These are phyloP conservation scores for Stegostoma tigrinum DNA, from an alignment of 2,113 vertebrate genomes.

Conservation along the genomic window DNA sequence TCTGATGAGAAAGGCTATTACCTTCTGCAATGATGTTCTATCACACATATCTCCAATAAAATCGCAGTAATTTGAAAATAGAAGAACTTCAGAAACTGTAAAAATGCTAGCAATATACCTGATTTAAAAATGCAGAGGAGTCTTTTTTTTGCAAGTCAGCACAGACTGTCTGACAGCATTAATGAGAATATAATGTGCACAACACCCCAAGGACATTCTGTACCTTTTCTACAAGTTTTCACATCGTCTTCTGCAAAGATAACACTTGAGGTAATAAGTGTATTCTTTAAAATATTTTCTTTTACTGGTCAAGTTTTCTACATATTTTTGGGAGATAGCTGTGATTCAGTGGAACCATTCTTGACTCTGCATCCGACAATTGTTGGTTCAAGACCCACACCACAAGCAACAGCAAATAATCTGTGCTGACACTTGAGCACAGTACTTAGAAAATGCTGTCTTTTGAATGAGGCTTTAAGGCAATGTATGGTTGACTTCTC, in stretches of 20 bases:
- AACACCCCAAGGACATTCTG: neutral
- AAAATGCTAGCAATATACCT: constrained; percentile 15
- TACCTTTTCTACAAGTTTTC: constrained; percentile 9
- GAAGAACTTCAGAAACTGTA: neutral
- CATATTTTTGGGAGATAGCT: neutral
- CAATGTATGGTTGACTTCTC: neutral
- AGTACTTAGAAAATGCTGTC: neutral
- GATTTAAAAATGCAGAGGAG: neutral
- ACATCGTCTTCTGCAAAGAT: neutral
- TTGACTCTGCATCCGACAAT: neutral
- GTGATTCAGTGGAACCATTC: neutral
- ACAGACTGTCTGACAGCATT: neutral
- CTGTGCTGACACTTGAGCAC: neutral
- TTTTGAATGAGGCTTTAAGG: neutral
- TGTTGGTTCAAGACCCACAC: neutral
- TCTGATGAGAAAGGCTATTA: neutral
- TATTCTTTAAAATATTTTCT: neutral
- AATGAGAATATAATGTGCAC: neutral
- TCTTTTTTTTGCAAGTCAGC: constrained; percentile 17
- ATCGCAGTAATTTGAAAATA: neutral
- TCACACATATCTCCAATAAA: neutral
- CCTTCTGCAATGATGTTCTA: neutral
- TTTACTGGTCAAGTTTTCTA: neutral
- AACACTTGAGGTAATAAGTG: neutral
- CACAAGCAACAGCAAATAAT: neutral